Conservation (phyloP, 2,888 invertebrate genomes). For the Yponomeuta sedellus region DNA sequence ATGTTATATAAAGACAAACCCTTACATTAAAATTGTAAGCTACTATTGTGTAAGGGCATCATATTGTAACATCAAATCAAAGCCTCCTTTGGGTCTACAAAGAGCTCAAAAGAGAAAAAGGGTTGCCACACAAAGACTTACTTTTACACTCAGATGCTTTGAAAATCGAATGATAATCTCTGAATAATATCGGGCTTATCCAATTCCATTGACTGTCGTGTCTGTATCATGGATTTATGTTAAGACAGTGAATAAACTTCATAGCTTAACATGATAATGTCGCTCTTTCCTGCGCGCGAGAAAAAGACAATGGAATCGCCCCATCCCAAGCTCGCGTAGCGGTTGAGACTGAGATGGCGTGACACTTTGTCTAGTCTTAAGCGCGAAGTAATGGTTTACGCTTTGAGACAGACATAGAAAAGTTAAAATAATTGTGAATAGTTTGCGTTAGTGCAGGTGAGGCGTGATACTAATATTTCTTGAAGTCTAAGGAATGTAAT, state of each 20-base stretch:
- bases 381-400: no score
- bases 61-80: neutral
- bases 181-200: slow-evolving; percentile 50
- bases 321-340: neutral
- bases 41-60: neutral
- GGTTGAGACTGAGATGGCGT: no score
- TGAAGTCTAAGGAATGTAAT: no score
- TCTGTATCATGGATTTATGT: slow-evolving; percentile 21
- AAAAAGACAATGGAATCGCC: neutral
- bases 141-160: slow-evolving; percentile 19
- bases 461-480: no score
- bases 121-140: slow-evolving; percentile 24
- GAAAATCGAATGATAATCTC: slow-evolving; percentile 28
- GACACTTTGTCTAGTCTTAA: no score
- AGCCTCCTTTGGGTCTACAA: neutral
- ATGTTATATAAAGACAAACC: neutral
- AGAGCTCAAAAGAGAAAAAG: slow-evolving; percentile 33
- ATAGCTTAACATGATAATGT: no score
- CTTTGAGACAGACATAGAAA: no score
- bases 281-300: no score
- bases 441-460: no score
- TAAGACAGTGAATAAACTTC: neutral
- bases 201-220: slow-evolving; percentile 40
- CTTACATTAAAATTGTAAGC: neutral
- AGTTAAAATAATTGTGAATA: no score